These are phyloP conservation scores for Irena cyanogastra DNA, from an alignment of 2,113 vertebrate genomes.

Conservation along the genomic window DNA sequence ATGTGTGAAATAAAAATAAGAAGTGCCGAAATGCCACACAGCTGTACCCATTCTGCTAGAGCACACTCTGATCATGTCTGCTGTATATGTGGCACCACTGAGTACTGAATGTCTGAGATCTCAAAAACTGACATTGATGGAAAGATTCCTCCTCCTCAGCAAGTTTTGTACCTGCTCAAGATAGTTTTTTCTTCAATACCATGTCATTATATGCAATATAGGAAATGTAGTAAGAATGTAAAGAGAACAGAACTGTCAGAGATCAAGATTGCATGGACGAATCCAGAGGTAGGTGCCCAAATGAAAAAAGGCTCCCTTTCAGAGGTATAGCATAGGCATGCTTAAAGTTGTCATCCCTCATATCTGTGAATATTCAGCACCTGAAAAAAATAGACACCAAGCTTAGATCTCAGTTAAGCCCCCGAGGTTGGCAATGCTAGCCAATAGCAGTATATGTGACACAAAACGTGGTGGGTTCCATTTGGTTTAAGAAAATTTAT, in stretches of 20 bases:
- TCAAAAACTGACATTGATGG: background rate
- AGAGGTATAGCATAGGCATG: background rate
- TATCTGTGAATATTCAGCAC: background rate
- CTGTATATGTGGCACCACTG: background rate
- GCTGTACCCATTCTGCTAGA: background rate
- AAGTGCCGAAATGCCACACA: background rate
- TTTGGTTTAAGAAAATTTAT: conserved; percentile 9
- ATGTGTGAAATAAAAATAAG: background rate
- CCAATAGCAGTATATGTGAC: background rate
- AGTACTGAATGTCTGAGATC: background rate
- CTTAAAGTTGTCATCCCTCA: background rate
- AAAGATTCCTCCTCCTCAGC: background rate
- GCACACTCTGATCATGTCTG: background rate
- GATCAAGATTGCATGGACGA: background rate
- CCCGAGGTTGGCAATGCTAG: background rate
- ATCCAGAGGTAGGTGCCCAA: background rate
- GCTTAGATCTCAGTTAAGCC: background rate
- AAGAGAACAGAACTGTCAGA: background rate
- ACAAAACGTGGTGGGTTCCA: background rate
- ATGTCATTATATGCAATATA: background rate
- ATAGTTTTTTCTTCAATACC: background rate
- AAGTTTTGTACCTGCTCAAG: background rate
- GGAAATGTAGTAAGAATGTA: background rate
- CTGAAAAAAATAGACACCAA: background rate
- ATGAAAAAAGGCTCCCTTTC: background rate